phyloP scores from a whole-genome alignment of 1,140 invertebrate genomes.

The Bombus impatiens region DNA sequence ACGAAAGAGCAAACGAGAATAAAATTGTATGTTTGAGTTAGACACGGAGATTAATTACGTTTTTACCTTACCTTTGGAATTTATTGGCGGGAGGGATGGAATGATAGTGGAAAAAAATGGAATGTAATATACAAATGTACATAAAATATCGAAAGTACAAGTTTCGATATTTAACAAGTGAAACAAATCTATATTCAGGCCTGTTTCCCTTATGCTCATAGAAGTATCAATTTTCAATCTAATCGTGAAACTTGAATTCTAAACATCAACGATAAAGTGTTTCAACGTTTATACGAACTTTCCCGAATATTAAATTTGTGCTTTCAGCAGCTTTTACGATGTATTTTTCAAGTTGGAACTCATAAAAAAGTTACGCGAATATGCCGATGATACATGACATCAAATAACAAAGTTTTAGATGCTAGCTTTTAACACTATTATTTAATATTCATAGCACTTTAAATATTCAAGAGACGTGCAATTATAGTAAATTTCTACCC shows the following conservation, averaged over 20 bases:
- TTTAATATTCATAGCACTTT: not conserved
- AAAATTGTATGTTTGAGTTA: not conserved
- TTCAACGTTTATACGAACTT: not conserved
- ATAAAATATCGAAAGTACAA: no score
- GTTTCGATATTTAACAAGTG: no score
- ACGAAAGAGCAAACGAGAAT: not conserved
- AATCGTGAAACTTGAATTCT: not conserved
- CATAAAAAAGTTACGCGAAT: not conserved
- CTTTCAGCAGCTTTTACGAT: not conserved
- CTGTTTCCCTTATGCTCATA: no score
- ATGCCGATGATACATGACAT: not conserved
- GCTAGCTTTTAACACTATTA: not conserved
- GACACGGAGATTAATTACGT: not conserved
- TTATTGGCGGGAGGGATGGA: not conserved
- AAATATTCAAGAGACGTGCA: not conserved
- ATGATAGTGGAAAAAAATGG: not conserved
- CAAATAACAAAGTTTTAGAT: not conserved
- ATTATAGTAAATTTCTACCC: not conserved
- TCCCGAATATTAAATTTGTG: not conserved
- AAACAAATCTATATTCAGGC: no score
- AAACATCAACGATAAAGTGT: not conserved
- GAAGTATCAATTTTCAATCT: no score
- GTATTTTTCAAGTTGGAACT: not conserved
- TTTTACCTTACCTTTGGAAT: no score
- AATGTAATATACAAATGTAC: no score